Evolutionary conservation across 2,888 invertebrate species (phyloP).

Genomic region (Catocala fraxini): DNA sequence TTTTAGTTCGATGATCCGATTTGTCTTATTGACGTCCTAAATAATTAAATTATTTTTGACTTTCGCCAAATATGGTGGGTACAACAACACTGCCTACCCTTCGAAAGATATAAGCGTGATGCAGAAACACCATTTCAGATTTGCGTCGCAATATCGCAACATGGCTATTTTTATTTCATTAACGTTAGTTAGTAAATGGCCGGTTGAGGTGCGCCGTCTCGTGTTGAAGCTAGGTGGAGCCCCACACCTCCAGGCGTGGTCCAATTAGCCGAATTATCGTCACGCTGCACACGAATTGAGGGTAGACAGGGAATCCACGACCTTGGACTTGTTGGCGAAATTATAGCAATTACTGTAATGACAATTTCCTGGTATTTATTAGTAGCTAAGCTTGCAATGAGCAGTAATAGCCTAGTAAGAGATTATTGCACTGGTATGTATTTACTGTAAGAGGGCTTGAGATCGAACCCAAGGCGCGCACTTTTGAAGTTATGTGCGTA

Average conservation of each 20-base stretch:
- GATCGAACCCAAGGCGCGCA: too few relatives aligned
- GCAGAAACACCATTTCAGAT: neutral
- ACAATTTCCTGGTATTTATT: neutral
- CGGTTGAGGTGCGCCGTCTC: slow-evolving; percentile 34
- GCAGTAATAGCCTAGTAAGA: too few relatives aligned
- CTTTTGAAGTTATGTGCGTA: too few relatives aligned
- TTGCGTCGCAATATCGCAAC: neutral
- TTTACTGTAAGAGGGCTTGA: too few relatives aligned
- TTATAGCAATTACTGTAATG: slow-evolving; percentile 5
- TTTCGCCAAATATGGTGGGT: too few relatives aligned
- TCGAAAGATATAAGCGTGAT: too few relatives aligned
- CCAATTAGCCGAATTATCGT: slow-evolving; percentile 32
- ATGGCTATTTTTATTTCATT: slow-evolving; percentile 12
- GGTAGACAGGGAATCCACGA: slow-evolving; percentile 3
- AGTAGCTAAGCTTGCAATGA: too few relatives aligned
- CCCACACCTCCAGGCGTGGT: slow-evolving; percentile 24
- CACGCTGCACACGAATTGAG: slow-evolving; percentile 8
- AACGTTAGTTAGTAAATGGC: slow-evolving; percentile 10
- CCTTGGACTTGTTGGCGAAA: slow-evolving; percentile 20
- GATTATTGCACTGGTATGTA: too few relatives aligned
- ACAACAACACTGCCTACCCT: too few relatives aligned
- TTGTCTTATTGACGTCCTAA: too few relatives aligned
- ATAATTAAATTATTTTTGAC: too few relatives aligned
- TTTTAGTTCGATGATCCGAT: too few relatives aligned
- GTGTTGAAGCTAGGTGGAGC: slow-evolving; percentile 36